Evolutionary conservation across 2,797 vertebrate genomes (phyloP).

Genomic region (Cetoscarus ocellatus): DNA sequence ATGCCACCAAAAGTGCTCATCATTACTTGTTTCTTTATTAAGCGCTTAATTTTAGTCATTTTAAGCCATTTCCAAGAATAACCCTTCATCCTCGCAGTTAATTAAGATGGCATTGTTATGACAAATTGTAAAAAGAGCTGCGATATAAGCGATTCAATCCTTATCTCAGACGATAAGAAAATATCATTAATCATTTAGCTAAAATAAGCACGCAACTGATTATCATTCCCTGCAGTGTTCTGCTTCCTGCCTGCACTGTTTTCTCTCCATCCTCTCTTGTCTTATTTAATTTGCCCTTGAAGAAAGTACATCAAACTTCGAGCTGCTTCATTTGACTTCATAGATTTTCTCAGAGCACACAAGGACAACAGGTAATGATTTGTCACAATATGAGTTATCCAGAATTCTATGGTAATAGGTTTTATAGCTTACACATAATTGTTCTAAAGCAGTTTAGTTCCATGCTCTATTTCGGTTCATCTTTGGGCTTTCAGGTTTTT

Average conservation of each 20-base stretch:
- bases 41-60: not conserved
- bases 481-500: too few relatives aligned
- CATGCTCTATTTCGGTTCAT: too few relatives aligned
- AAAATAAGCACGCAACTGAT: constrained; percentile 10
- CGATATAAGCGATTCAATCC: not conserved
- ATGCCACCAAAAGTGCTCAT: constrained; percentile 2
- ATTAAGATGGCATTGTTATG: constrained; percentile 12
- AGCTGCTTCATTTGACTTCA: not conserved
- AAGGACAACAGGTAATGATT: not conserved
- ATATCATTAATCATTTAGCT: constrained; percentile 12
- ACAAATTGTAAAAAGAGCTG: not conserved
- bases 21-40: not conserved
- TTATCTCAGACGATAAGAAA: not conserved
- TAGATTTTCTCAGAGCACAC: not conserved
- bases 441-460: not conserved
- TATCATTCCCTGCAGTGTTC: not conserved
- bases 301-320: not conserved
- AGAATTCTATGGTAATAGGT: not conserved
- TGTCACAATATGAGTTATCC: not conserved
- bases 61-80: not conserved
- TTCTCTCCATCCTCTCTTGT: not conserved
- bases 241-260: not conserved
- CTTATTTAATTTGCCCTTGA: constrained; percentile 11
- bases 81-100: not conserved
- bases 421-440: not conserved